Base-by-base conservation (phyloP, 2,113 vertebrate species). In the Tretioscincus oriximinensis region DNA sequence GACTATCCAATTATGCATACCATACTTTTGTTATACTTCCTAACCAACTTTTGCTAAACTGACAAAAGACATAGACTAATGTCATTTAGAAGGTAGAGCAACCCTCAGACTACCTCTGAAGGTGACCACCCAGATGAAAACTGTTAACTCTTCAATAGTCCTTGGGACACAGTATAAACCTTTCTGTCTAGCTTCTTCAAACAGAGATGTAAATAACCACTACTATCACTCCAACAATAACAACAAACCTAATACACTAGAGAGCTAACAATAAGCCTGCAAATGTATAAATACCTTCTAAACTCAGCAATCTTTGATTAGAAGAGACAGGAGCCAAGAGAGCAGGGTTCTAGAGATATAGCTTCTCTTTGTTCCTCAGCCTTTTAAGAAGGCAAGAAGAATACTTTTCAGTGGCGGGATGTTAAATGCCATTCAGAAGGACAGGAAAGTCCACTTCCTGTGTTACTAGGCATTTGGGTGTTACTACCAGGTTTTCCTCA, bases 381-480 rank as follows among this genome's bases (percentile, higher is more conserved):
- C 64, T 21, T 49, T 41, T 67, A 22, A 7, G 21, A 21, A 66
- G 51, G 28, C 20, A 65, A 21, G 11, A 65, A 21, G 11, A 31
- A 21, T 51, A n/a, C 14, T 41, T 6, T 12, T 69, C 51, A 76
- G 35, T 49, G n/a, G 35, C 9, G 11, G 26, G 51, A 47, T 29
- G 28, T 29, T 81, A 68, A 68, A 75, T 69, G 20, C 45, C 51
- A 73, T 35, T 54, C 63, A 60, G n/a, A 68, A 74, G 24, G 63
- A 66, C 31, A 67, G 70, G 68, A 66, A 77, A 82, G 35, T 24
- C 65, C 4, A n/a, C 63, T 82, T 76, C 73, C 80, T 82, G n/a
- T 69, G 26, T 22, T 35, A 73, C 4, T n/a, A 29, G 65, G 14
- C 71, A 28, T 49, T 9, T 75, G 51, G 54, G 71, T 51, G n/a